These are phyloP conservation scores for Xiphydria camelus DNA, from an alignment of 2,888 invertebrate genomes.

Conservation along the genomic window DNA sequence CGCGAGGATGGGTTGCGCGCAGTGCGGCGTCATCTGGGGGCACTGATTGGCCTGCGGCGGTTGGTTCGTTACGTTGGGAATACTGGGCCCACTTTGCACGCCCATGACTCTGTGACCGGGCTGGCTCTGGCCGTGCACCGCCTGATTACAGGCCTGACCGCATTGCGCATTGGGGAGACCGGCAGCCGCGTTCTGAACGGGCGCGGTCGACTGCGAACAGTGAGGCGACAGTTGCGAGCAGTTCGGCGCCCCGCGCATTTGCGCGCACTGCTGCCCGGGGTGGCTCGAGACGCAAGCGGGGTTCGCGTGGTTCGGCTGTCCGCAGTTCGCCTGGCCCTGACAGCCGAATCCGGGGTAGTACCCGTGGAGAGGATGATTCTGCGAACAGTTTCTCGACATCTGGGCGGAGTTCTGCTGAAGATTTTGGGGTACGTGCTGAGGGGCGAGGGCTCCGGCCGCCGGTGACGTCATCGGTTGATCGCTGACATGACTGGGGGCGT, in stretches of 20 bases:
- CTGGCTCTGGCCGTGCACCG: constrained; percentile 53
- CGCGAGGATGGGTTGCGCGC: constrained; percentile 24
- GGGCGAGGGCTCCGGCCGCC: constrained; percentile 51
- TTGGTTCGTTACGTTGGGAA: constrained; percentile 57
- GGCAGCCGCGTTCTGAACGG: constrained; percentile 56
- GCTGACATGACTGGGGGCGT: constrained; percentile 46
- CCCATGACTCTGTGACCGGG: constrained; percentile 26
- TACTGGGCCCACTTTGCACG: constrained; percentile 24
- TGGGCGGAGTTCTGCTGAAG: constrained; percentile 45
- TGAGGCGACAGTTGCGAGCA: constrained; percentile 48
- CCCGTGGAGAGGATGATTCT: constrained; percentile 32
- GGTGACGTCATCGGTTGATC: constrained; percentile 53
- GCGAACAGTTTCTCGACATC: constrained; percentile 47
- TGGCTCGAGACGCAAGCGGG: constrained; percentile 30
- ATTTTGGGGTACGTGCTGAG: constrained; percentile 45
- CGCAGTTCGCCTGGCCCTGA: constrained; percentile 37
- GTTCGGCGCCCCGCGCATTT: constrained; percentile 24
- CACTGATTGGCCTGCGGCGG: constrained; percentile 59
- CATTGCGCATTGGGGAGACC: constrained; percentile 31
- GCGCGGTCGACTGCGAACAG: constrained; percentile 56
- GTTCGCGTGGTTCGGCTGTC: constrained; percentile 26
- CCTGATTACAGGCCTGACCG: constrained; percentile 47
- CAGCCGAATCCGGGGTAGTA: constrained; percentile 48
- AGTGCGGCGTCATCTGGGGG: constrained; percentile 46
- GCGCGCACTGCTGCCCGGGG: constrained; percentile 31